Percentiles rank a stretch among this genome's conserved stretches.
phyloP scores from a whole-genome alignment of 2,888 invertebrate species.

The Odontocolon sp. region DNA sequence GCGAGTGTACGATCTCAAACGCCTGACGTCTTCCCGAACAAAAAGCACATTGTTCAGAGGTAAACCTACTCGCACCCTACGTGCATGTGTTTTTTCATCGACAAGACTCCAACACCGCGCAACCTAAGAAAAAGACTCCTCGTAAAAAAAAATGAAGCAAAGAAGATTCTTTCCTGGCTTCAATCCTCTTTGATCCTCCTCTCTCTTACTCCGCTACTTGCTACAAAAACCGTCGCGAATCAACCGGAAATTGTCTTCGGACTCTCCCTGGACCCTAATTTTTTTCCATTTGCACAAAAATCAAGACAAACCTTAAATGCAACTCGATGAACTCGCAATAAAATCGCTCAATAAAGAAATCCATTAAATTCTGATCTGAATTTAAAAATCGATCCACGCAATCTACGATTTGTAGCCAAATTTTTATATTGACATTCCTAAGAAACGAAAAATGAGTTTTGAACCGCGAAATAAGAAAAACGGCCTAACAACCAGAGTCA shows the following conservation, averaged over 20 bases:
- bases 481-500: conserved; percentile 30
- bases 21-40: conserved; percentile 68
- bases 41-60: conserved; percentile 74
- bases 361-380: neutral
- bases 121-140: neutral
- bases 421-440: neutral
- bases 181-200: conserved; percentile 34
- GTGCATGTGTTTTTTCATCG: conserved; percentile 36
- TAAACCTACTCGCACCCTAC: conserved; percentile 65
- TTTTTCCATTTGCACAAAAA: conserved; percentile 18
- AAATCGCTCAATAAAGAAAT: neutral
- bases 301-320: neutral
- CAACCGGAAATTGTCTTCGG: conserved; percentile 78
- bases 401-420: no score
- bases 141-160: conserved; percentile 22
- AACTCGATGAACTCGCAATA: neutral
- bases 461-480: neutral
- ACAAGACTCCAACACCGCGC: neutral
- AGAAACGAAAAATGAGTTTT: neutral
- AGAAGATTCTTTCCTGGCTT: conserved; percentile 31
- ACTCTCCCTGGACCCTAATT: conserved; percentile 56
- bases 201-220: conserved; percentile 16
- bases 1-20: conserved; percentile 60
- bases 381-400: neutral
- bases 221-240: conserved; percentile 76